Conservation (phyloP, 2,888 invertebrate genomes). For the Perithous albicinctus region DNA sequence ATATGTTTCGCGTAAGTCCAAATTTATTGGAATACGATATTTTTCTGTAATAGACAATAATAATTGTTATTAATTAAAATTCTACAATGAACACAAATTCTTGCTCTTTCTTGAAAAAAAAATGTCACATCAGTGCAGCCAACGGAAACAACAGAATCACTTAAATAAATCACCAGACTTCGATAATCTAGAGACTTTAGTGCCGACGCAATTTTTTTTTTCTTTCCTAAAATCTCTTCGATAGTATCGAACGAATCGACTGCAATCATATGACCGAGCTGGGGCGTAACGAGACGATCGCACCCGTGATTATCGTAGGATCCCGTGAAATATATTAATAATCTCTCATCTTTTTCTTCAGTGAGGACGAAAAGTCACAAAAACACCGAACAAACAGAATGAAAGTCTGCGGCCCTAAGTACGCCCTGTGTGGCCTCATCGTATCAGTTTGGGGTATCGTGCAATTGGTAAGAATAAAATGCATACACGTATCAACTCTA, state of each 20-base stretch:
- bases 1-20: too few species aligned
- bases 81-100: not conserved
- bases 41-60: too few species aligned
- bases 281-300: conserved; percentile 65
- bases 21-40: too few species aligned
- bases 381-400: conserved; percentile 84
- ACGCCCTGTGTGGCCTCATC: conserved; percentile 95
- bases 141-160: not conserved
- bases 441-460: conserved; percentile 97
- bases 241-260: conserved; percentile 60
- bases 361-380: conserved; percentile 13
- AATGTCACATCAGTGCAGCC: not conserved
- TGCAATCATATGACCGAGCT: conserved; percentile 68
- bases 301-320: conserved; percentile 44
- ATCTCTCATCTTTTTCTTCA: conserved; percentile 71
- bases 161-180: not conserved
- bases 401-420: conserved; percentile 96
- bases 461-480: conserved; percentile 91
- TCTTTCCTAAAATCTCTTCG: not conserved
- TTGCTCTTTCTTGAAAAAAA: not conserved
- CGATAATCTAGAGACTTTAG: not conserved
- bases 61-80: too few species aligned
- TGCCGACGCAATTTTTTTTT: not conserved
- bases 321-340: conserved; percentile 40
- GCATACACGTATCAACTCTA: conserved; percentile 42